phyloP scores from a whole-genome alignment of 1,140 invertebrate species.

The Tribolium castaneum region DNA sequence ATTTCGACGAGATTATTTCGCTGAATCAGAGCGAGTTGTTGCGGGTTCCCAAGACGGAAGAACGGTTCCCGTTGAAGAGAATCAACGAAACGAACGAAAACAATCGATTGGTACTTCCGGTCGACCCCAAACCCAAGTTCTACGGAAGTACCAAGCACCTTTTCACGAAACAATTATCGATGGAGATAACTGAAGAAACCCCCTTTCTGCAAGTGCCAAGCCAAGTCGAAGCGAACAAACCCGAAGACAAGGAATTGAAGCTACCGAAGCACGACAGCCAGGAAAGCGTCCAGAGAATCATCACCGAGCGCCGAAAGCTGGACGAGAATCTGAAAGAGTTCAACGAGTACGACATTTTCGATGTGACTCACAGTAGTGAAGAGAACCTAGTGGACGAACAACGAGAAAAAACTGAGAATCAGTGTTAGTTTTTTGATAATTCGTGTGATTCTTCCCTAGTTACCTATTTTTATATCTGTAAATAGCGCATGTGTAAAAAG shows the following conservation, averaged over 20 bases:
- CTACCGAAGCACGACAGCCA: slow-evolving; percentile 59
- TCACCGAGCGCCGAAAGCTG: slow-evolving; percentile 59
- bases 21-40: slow-evolving; percentile 34
- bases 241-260: slow-evolving; percentile 45
- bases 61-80: slow-evolving; percentile 44
- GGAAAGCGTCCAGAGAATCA: slow-evolving; percentile 62
- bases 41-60: slow-evolving; percentile 48
- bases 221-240: slow-evolving; percentile 27
- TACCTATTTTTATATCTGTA: slow-evolving; percentile 51
- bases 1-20: slow-evolving; percentile 54
- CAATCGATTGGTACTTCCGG: slow-evolving; percentile 54
- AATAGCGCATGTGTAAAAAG: slow-evolving; percentile 45
- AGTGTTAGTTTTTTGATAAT: slow-evolving; percentile 40
- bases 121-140: slow-evolving; percentile 58
- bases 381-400: slow-evolving; percentile 52
- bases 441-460: slow-evolving; percentile 36
- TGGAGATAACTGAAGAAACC: slow-evolving; percentile 59
- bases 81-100: slow-evolving; percentile 51
- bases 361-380: slow-evolving; percentile 56
- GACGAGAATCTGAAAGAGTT: slow-evolving; percentile 61
- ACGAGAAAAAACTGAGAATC: slow-evolving; percentile 32
- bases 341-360: slow-evolving; percentile 61
- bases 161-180: slow-evolving; percentile 60
- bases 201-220: slow-evolving; percentile 54
- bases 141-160: slow-evolving; percentile 65